Evolutionary conservation across 2,113 vertebrate genomes (phyloP).

Genomic region (Misgurnus anguillicaudatus): DNA sequence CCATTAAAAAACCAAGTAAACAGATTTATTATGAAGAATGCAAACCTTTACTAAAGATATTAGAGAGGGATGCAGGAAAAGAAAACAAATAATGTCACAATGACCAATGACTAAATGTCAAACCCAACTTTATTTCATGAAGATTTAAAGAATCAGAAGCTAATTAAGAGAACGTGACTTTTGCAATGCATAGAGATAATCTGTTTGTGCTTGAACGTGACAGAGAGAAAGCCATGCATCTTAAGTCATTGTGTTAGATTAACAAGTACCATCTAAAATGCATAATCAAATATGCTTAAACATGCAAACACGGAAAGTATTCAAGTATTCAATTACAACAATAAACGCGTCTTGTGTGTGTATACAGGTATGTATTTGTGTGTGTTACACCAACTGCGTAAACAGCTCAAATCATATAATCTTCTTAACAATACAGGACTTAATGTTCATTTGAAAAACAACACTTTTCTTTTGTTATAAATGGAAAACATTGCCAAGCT

Average conservation of each 20-base stretch:
- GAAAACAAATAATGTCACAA: background rate
- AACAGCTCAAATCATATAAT: too few species aligned
- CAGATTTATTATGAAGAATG: conserved; percentile 33
- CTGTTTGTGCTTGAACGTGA: background rate
- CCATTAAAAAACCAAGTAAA: conserved; percentile 24
- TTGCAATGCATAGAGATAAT: background rate
- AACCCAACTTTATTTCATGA: background rate
- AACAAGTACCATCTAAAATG: too few species aligned
- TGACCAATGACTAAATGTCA: conserved; percentile 5
- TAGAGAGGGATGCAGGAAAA: background rate
- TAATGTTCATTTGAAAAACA: background rate
- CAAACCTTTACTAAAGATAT: conserved; percentile 21
- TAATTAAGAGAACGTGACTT: background rate
- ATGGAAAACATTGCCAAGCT: background rate
- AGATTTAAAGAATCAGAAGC: conserved; percentile 8
- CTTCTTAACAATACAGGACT: too few species aligned
- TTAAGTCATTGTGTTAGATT: background rate
- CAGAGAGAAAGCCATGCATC: background rate
- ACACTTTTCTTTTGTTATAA: background rate
- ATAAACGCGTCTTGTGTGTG: too few species aligned
- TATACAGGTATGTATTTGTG: too few species aligned
- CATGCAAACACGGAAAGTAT: too few species aligned
- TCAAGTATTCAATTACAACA: too few species aligned
- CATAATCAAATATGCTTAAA: background rate
- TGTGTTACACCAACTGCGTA: too few species aligned